Percentiles rank a stretch among this genome's conserved stretches.
Conservation (phyloP, 2,888 invertebrate species). For the Bembecia ichneumoniformis region DNA sequence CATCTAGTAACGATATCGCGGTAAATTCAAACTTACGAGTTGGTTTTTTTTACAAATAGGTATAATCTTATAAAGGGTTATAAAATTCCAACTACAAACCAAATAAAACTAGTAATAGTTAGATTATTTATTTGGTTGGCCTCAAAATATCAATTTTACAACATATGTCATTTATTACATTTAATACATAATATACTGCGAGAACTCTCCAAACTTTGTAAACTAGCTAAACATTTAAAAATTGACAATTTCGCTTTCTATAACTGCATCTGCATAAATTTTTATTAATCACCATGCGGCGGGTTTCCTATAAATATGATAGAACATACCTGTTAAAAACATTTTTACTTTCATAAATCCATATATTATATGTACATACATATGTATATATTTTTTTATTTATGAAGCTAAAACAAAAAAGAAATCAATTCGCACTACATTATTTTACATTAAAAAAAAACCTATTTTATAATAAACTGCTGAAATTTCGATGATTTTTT, state of each 20-base stretch:
- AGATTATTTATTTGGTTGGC: constrained; percentile 64
- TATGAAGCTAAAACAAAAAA: not conserved
- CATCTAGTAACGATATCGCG: too few relatives aligned
- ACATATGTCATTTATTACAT: constrained; percentile 50
- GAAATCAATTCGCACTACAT: not conserved
- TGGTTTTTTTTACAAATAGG: too few relatives aligned
- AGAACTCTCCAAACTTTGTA: constrained; percentile 44
- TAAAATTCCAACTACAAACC: constrained; percentile 13
- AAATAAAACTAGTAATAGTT: constrained; percentile 40
- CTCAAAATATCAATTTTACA: constrained; percentile 66
- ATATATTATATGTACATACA: not conserved
- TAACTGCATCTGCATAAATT: constrained; percentile 3
- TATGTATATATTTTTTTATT: not conserved
- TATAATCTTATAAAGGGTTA: not conserved
- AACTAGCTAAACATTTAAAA: constrained; percentile 60
- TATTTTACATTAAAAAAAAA: too few relatives aligned
- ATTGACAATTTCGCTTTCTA: constrained; percentile 59
- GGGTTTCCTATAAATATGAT: not conserved
- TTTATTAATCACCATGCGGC: not conserved
- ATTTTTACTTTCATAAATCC: not conserved
- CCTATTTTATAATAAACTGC: constrained; percentile 44
- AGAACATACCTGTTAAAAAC: not conserved
- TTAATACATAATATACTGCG: constrained; percentile 38
- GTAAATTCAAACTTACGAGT: too few relatives aligned
- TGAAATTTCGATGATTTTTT: constrained; percentile 34